phyloP scores from a whole-genome alignment of 2,113 vertebrate genomes.

The Mionectes macconnelli region DNA sequence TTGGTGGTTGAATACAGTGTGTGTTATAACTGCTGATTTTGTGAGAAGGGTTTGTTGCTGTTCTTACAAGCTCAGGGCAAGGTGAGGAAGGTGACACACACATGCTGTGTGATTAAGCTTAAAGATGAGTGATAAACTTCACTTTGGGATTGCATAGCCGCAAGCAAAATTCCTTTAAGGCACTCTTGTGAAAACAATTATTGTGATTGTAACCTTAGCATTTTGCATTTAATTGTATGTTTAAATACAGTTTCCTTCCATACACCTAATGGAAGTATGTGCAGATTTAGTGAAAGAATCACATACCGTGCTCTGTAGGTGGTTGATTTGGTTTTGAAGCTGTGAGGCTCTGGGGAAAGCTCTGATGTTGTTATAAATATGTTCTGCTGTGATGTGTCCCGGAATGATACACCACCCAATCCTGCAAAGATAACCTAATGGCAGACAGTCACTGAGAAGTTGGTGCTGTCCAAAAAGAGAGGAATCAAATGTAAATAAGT shows the following conservation, averaged over 20 bases:
- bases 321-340: background rate
- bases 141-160: background rate
- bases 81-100: background rate
- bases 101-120: background rate
- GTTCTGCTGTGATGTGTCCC: background rate
- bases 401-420: background rate
- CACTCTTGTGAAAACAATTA: background rate
- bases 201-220: background rate
- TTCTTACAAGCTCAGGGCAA: background rate
- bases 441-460: background rate
- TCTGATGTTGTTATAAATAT: background rate
- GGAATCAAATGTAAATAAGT: background rate
- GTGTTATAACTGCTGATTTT: background rate
- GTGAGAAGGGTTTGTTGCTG: background rate
- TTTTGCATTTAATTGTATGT: background rate
- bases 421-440: background rate
- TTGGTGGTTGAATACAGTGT: background rate
- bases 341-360: background rate
- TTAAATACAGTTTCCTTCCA: background rate
- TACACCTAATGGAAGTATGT: background rate
- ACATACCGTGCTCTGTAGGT: background rate
- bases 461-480: background rate
- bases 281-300: background rate
- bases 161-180: background rate
- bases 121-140: background rate